Evolutionary conservation across 2,888 invertebrate species (phyloP).

Genomic region (Macropis europaea): DNA sequence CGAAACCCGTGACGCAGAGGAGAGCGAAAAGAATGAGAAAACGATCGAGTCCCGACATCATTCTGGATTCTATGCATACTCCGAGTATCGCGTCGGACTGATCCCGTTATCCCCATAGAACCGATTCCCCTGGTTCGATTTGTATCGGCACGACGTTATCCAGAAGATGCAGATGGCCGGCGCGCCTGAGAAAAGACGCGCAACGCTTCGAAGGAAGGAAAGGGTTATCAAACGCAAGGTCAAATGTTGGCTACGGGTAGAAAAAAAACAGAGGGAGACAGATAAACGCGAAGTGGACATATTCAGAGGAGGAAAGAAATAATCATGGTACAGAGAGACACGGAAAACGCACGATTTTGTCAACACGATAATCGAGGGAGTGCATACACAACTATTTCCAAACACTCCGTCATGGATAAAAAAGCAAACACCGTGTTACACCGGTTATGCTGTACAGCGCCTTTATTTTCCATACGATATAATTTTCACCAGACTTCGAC

Average conservation of each 20-base stretch:
- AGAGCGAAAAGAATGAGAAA: constrained; percentile 21
- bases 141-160: constrained; percentile 11
- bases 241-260: constrained; percentile 52
- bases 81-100: constrained; percentile 43
- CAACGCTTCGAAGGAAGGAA: constrained; percentile 40
- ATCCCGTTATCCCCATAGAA: constrained; percentile 34
- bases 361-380: constrained; percentile 40
- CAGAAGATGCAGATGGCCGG: constrained; percentile 38
- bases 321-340: neutral
- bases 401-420: neutral
- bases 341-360: constrained; percentile 13
- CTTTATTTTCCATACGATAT: neutral
- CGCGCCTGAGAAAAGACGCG: constrained; percentile 23
- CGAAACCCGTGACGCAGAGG: constrained; percentile 26
- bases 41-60: constrained; percentile 37
- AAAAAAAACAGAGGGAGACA: neutral
- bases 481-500: neutral
- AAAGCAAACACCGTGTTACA: neutral
- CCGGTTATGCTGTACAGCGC: neutral
- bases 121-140: neutral
- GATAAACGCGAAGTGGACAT: neutral
- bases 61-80: constrained; percentile 44
- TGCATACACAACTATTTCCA: constrained; percentile 60
- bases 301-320: neutral
- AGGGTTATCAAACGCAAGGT: constrained; percentile 65